A percentile compares a stretch with the other conserved stretches of the same genome.
Evolutionary conservation across 2,113 vertebrate species (phyloP).

Genomic region (Chitala chitala): DNA sequence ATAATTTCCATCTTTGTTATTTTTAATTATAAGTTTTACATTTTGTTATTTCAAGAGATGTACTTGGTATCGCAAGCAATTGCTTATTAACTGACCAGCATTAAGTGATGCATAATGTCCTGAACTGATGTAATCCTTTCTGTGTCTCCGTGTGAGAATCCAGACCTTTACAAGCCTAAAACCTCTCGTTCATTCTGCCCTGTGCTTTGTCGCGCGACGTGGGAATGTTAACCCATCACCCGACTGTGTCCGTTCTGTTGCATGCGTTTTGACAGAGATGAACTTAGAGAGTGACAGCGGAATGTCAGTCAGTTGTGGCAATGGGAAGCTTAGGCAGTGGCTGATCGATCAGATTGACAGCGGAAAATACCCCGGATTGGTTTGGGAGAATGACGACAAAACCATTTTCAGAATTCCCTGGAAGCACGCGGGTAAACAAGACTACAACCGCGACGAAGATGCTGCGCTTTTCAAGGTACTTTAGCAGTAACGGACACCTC

Average conservation of each 20-base stretch:
- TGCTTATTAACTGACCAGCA: not conserved
- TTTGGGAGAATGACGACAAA: conserved; percentile 95
- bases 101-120: not conserved
- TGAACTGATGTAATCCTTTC: not conserved
- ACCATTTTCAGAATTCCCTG: conserved; percentile 94
- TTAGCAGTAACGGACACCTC: not conserved
- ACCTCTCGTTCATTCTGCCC: no score
- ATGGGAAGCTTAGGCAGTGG: conserved; percentile 97
- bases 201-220: not conserved
- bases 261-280: conserved; percentile 50
- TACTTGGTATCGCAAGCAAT: not conserved
- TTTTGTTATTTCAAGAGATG: not conserved
- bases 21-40: not conserved
- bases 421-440: conserved; percentile 97
- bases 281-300: conserved; percentile 64
- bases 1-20: not conserved
- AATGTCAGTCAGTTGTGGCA: conserved; percentile 82
- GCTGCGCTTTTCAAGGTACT: conserved; percentile 93
- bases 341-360: conserved; percentile 98
- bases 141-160: not conserved
- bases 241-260: conserved; percentile 22
- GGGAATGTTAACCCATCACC: conserved; percentile 3
- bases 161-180: not conserved
- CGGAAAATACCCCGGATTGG: conserved; percentile 78
- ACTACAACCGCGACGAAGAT: conserved; percentile 96